Conservation (phyloP, 2,888 invertebrate species). For the Caenorhabditis angaria region DNA sequence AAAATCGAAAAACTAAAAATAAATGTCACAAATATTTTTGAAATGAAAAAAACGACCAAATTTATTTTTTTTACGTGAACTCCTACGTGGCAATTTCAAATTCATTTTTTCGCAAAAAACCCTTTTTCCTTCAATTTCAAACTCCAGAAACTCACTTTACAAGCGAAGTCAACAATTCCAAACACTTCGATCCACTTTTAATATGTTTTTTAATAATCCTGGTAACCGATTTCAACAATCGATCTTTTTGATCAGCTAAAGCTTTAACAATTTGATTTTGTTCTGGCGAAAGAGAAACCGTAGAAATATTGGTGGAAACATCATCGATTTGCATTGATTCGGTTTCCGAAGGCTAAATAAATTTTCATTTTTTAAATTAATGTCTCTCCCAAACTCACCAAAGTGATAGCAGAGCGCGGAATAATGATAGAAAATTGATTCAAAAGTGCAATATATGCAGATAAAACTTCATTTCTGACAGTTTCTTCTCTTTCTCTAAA, state of each 20-base stretch:
- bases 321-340: conserved; percentile 33
- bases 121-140: too few species aligned
- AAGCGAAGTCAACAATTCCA: conserved; percentile 88
- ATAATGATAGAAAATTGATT: conserved; percentile 83
- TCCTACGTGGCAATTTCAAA: too few species aligned
- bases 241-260: conserved; percentile 13
- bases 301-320: conserved; percentile 22
- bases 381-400: not conserved
- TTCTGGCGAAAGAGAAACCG: conserved; percentile 20
- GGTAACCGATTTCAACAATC: conserved; percentile 79
- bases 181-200: conserved; percentile 89
- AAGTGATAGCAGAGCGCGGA: conserved; percentile 9
- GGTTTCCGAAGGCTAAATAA: conserved; percentile 2
- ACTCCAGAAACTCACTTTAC: conserved; percentile 77
- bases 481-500: conserved; percentile 87
- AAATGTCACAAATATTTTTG: too few species aligned
- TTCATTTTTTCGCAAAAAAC: too few species aligned
- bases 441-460: conserved; percentile 91
- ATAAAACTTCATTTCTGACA: conserved; percentile 89
- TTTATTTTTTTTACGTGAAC: too few species aligned
- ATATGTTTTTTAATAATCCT: conserved; percentile 82
- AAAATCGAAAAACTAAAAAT: too few species aligned
- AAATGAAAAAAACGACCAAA: too few species aligned
- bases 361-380: not conserved
- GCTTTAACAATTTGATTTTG: conserved; percentile 30